A percentile compares a stretch with the other conserved stretches of the same genome.
Evolutionary conservation across 2,113 vertebrate genomes (phyloP).

Genomic region (Rattus norvegicus): DNA sequence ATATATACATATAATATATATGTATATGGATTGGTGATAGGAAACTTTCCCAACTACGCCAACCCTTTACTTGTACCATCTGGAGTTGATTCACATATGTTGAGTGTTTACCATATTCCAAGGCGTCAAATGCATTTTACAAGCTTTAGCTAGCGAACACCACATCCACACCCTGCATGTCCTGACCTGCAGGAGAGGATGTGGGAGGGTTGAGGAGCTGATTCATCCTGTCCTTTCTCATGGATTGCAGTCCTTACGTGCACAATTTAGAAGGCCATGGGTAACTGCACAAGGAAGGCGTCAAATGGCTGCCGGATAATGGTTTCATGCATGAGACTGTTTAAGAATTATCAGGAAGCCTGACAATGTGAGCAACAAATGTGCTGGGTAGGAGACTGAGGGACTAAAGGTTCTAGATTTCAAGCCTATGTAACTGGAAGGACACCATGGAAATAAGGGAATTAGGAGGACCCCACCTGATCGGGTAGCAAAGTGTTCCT

Average conservation of each 20-base stretch:
- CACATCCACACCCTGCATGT: not conserved
- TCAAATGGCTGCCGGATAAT: not conserved
- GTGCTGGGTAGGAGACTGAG: not conserved
- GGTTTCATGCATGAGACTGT: not conserved
- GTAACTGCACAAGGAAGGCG: not conserved
- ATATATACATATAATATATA: not conserved
- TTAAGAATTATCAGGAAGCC: not conserved
- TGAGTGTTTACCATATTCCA: not conserved
- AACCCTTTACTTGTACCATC: not conserved
- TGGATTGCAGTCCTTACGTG: not conserved
- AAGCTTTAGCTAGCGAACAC: not conserved
- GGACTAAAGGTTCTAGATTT: not conserved
- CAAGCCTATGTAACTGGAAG: not conserved
- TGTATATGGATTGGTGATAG: not conserved
- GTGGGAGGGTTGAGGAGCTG: not conserved
- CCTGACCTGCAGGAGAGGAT: not conserved
- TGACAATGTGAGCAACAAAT: not conserved
- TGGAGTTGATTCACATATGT: not conserved
- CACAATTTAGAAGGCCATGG: not conserved
- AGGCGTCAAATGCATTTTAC: not conserved
- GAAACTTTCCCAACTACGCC: not conserved
- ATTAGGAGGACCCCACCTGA: not conserved
- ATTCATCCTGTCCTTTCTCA: constrained; percentile 43
- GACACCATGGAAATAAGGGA: not conserved
- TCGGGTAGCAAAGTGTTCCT: not conserved